These are phyloP conservation scores for Timema podura DNA, from an alignment of 2,888 invertebrate species.

Conservation along the genomic window DNA sequence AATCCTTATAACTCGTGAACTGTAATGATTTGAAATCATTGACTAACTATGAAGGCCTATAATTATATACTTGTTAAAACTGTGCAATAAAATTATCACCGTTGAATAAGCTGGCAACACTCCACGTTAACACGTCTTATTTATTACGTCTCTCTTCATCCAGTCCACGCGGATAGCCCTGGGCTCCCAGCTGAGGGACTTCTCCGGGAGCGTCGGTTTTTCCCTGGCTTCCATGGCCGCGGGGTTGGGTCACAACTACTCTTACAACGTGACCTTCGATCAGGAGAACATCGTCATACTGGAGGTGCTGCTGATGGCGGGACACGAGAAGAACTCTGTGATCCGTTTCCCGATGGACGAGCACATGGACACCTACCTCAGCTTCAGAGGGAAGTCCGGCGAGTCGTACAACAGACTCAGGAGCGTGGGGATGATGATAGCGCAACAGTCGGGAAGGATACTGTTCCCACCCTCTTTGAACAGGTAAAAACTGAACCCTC, in stretches of 20 bases:
- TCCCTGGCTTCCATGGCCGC: slow-evolving; percentile 1
- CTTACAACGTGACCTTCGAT: background rate
- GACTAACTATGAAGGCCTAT: no score
- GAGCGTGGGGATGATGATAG: slow-evolving; percentile 1
- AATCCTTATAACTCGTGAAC: no score
- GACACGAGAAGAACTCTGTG: background rate
- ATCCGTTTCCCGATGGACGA: background rate
- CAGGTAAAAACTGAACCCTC: background rate
- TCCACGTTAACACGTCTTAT: background rate
- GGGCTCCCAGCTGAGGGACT: background rate
- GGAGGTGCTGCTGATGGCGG: background rate
- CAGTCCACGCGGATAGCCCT: background rate
- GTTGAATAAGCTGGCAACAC: no score
- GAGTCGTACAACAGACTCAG: background rate
- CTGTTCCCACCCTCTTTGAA: slow-evolving; percentile 16
- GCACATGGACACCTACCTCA: background rate
- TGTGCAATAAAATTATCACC: no score
- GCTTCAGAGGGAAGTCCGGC: background rate
- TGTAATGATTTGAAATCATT: no score
- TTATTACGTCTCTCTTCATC: background rate
- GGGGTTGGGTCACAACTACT: background rate
- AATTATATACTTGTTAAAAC: no score
- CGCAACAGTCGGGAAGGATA: background rate
- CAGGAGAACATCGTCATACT: background rate
- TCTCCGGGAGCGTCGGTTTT: slow-evolving; percentile 11